Evolutionary conservation across 1,140 invertebrate species (phyloP).

Genomic region (Musca domestica): DNA sequence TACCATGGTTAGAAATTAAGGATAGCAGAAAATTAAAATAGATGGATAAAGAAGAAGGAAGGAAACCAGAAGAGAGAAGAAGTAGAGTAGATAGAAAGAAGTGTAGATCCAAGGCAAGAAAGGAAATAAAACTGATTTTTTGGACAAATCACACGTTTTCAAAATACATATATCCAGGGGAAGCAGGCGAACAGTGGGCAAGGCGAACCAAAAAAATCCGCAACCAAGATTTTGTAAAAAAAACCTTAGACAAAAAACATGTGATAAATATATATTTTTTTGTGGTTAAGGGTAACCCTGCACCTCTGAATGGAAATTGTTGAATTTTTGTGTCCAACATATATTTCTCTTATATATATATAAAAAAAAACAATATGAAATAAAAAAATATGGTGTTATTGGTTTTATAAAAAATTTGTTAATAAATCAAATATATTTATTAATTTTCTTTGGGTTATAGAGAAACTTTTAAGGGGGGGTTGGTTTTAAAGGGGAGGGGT

Average conservation of each 20-base stretch:
- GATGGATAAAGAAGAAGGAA: background rate
- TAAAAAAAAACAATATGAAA: no score
- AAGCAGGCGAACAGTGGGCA: background rate
- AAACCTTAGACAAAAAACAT: background rate
- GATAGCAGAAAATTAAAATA: background rate
- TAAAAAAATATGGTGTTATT: conserved; percentile 6
- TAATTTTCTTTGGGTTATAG: background rate
- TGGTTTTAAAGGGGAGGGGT: background rate
- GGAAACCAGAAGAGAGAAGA: background rate
- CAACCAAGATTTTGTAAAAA: conserved; percentile 26
- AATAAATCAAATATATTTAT: conserved; percentile 21
- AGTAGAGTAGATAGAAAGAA: background rate
- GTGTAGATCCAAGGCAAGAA: background rate
- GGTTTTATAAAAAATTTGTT: conserved; percentile 11
- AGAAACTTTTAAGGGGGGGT: no score
- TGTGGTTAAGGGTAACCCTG: background rate
- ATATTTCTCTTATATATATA: background rate
- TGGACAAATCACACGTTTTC: background rate
- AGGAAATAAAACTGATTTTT: background rate
- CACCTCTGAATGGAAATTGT: background rate
- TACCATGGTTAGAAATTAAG: background rate
- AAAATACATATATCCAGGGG: background rate
- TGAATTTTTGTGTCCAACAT: background rate
- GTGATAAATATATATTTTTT: no score
- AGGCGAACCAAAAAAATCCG: conserved; percentile 5